Percentiles rank a stretch among this genome's conserved stretches.
Evolutionary conservation across 2,888 invertebrate genomes (phyloP).

Genomic region (Protonemura montana): DNA sequence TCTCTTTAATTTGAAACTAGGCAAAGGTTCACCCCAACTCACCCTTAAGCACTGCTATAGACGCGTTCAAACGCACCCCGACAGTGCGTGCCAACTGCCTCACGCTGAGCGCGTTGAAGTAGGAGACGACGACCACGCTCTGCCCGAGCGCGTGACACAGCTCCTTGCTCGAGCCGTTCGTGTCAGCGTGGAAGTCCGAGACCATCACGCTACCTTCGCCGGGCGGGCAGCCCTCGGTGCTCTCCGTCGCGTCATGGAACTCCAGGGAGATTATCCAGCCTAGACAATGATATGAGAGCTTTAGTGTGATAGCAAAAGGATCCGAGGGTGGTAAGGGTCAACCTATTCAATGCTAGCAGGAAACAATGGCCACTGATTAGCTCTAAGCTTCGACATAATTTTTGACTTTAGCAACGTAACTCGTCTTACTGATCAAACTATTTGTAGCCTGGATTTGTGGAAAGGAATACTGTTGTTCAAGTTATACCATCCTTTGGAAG

Average conservation of each 20-base stretch:
- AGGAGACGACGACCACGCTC: slow-evolving; percentile 70
- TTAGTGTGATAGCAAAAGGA: no score
- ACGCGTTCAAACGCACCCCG: slow-evolving; percentile 68
- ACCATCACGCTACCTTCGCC: slow-evolving; percentile 66
- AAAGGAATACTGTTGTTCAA: no score
- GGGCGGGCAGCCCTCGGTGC: slow-evolving; percentile 52
- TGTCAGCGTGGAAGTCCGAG: slow-evolving; percentile 73
- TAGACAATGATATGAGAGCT: no score
- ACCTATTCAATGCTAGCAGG: no score
- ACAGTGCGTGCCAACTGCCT: slow-evolving; percentile 62
- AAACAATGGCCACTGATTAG: no score
- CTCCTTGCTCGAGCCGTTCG: slow-evolving; percentile 74
- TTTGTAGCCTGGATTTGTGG: no score
- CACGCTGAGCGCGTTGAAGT: slow-evolving; percentile 70
- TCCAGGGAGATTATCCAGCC: slow-evolving; percentile 54
- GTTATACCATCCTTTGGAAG: no score
- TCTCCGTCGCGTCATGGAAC: slow-evolving; percentile 59
- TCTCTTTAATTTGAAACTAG: no score
- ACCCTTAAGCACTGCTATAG: slow-evolving; percentile 69
- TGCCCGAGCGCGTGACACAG: slow-evolving; percentile 62
- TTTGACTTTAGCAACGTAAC: no score
- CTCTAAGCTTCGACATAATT: no score
- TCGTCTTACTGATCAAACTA: no score
- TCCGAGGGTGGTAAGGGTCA: no score
- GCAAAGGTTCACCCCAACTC: neutral